Evolutionary conservation across 2,113 vertebrate genomes (phyloP), one percentile per base, ranked within the genome.

Genomic region (Phylloscopus whistleri): DNA sequence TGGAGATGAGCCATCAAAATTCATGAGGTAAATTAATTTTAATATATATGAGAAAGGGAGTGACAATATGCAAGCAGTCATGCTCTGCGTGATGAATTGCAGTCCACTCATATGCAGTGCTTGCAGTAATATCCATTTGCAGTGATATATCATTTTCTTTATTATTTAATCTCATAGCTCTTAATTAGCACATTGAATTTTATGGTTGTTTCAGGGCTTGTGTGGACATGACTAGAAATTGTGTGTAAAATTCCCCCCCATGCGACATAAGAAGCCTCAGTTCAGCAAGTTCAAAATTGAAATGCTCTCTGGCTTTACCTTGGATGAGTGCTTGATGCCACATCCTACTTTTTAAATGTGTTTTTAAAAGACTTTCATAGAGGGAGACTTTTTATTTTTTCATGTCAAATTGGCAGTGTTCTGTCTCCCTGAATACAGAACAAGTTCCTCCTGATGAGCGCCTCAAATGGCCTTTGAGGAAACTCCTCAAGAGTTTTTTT

Each of bases 21-120:
- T 95, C 62, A 91, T 88, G 58, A 93, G 11, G 23, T 46, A 64
- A 76, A 82, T 87, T 83, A 93, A 87, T 94, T 94, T 95, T 93
- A 91, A 93, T 85, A 94, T 90, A 64, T 83, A 90, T 80, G 70
- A 87, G 39, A 91, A 64, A 74, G 35, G 46, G 24, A 67, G 46
- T 60, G 58, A 62, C 67, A 84, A 82, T 79, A 90, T 66, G 74
- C 74, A 90, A 75, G 62, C 31, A 82, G 30, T 93, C 7, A 1
- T 82, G 44, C 46, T 76, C 44, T 64, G 41, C 0, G 0, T 87
- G 88, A 92, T 85, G 63, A 88, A 91, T 85, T 91, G 58, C 37
- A 52, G 70, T 69, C 70, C 66, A 73, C 35, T 87, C 67, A 66
- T 26, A 51, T 58, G 19, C 46, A 60, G n/a, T 6, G 7, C 81